These are phyloP conservation scores for Teleopsis dalmanni DNA, from an alignment of 1,140 invertebrate species.

Conservation along the genomic window DNA sequence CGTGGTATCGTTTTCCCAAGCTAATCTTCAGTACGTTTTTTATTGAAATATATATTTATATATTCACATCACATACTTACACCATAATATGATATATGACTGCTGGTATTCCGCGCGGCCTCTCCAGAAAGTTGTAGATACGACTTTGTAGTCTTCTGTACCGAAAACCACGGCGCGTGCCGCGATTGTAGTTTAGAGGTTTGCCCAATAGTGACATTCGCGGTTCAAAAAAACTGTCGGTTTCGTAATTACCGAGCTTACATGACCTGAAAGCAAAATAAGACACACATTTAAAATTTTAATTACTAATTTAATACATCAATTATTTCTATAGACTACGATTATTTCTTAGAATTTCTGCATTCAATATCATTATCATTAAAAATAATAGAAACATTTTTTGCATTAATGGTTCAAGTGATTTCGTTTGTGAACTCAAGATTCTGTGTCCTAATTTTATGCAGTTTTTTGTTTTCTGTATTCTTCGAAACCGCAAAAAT, in stretches of 20 bases:
- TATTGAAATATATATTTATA: no score
- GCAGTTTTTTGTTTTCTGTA: no score
- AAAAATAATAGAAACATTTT: no score
- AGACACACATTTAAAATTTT: neutral
- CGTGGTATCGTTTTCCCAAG: no score
- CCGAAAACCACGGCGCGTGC: slow-evolving; percentile 75
- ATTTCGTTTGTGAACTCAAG: no score
- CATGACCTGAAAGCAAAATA: slow-evolving; percentile 36
- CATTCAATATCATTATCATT: no score
- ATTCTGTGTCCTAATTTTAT: no score
- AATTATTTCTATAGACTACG: neutral
- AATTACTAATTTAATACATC: neutral
- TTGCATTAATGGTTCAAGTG: no score
- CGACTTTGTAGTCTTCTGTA: slow-evolving; percentile 81
- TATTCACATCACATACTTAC: no score
- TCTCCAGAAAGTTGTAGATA: slow-evolving; percentile 90
- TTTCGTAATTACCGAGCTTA: slow-evolving; percentile 39
- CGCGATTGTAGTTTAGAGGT: slow-evolving; percentile 75
- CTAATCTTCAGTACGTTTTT: no score
- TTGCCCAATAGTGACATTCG: slow-evolving; percentile 86
- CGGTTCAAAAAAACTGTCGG: slow-evolving; percentile 63
- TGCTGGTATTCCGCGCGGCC: slow-evolving; percentile 75
- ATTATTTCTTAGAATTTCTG: no score
- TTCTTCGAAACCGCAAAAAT: no score
- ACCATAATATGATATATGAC: slow-evolving; percentile 86